Conservation (phyloP, 2,113 vertebrate genomes). For the Embiotoca jacksoni region DNA sequence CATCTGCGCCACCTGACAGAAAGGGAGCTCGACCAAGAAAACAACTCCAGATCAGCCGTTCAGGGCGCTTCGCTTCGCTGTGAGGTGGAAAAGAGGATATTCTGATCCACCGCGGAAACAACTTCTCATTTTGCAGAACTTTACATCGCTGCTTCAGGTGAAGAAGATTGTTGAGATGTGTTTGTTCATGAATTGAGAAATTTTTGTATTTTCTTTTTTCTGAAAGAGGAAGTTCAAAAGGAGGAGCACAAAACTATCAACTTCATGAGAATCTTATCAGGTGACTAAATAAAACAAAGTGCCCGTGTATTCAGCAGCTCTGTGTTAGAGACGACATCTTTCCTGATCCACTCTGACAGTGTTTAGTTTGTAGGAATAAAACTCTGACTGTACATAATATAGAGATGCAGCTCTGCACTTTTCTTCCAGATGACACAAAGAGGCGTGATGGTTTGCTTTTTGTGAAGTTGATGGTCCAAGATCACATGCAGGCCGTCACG, state of each 20-base stretch:
- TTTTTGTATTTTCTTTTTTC: neutral
- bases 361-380: neutral
- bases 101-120: constrained; percentile 26
- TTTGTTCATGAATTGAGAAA: neutral
- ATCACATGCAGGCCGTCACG: too few species aligned
- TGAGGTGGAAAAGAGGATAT: neutral
- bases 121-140: neutral
- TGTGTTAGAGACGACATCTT: neutral
- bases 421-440: neutral
- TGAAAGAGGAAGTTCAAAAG: constrained; percentile 26
- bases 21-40: neutral
- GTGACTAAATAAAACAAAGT: constrained; percentile 60
- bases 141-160: neutral
- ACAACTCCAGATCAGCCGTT: neutral
- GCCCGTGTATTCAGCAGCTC: neutral
- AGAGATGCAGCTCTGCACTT: neutral
- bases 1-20: constrained; percentile 32
- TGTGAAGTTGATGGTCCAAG: neutral
- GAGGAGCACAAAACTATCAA: constrained; percentile 16
- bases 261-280: constrained; percentile 76
- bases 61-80: neutral
- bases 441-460: neutral
- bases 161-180: neutral
- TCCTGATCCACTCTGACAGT: neutral
- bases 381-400: neutral